Base-by-base conservation (phyloP, 2,113 vertebrate species). In the Corvus hawaiiensis region DNA sequence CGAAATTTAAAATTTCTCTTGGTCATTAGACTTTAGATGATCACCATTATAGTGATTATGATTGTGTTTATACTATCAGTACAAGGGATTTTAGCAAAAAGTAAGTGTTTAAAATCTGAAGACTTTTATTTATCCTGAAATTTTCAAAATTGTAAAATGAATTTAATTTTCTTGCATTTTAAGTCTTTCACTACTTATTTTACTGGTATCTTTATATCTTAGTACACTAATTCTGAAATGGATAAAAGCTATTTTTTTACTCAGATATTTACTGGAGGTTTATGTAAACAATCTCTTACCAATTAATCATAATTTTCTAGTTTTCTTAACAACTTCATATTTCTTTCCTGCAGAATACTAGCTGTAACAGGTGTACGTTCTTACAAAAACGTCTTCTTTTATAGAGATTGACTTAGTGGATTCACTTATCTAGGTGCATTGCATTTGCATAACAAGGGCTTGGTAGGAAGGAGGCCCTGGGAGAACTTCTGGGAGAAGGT, bases 1-100 rank as follows among this genome's bases (percentile, higher is more conserved):
- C 49, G 54, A 94, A 87, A 87, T 87, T 89, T 75, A 30, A 90
- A 81, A 82, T 84, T 82, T 89, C 17, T 61, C 22, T 48, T 68
- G 22, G 44, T 89, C 39, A 37, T 91, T 87, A 68, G 19, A 64
- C 16, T 55, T 72, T 44, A 54, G 20, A 15, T 28, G 9, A 51
- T 77, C 24, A 51, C 33, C 35, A 84, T 10, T 67, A 48, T 16
- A 52, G 44, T n/a, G 43, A 67, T 32, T 69, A 54, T 24, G 17
- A 64, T 75, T 90, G 30, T 62, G 11, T 67, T 92, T 92, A 21
- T 30, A 63, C 62, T 54, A 51, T n/a, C 11, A 58, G 9, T 43
- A 41, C 9, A 61, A 74, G 39, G 3, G 5, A 48, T 54, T 83
- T 89, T n/a, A 43, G 5, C 8, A 75, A 41, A 30, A 61, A 33